Base-by-base conservation (phyloP, 2,888 invertebrate genomes). In the Petrolisthes manimaculis region DNA sequence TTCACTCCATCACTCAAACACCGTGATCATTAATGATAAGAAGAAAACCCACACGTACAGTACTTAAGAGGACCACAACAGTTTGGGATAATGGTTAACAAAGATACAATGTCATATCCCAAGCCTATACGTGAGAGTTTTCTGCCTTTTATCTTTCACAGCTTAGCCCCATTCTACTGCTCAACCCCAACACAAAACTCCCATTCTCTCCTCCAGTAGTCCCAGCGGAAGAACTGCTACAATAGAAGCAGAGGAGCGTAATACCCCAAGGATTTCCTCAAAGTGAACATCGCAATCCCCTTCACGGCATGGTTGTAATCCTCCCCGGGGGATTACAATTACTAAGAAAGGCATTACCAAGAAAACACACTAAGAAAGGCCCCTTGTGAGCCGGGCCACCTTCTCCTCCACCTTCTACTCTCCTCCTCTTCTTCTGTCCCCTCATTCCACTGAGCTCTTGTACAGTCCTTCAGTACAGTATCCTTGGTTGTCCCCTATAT, bases 221-320 rank as follows among this genome's bases (percentile, higher is more conserved):
- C 84, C 77, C 56, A 53, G 55, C 53, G 51, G 83, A 83, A 87
- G 87, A 87, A 77, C 79, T 83, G 71, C 78, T 51, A 55, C 83
- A 87, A 83, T 79, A 71, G 87, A 24, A 55, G 74, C 37, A 12
- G 81, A 81, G 87, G 83, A 87, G 77, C 78, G 82, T 86, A 87
- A 87, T 87, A 71, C 71, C 71, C 71, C 87, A 77, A 82, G 83
- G 83, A 86, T 86, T 86, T 80, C 83, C 86, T 61, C 37, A 86
- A 86, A 86, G 82, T 83, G 86, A 67, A 54, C 56, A 86, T 69
- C 83, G 83, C 78, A 86, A 86, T 83, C 86, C 56, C 83, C 82
- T 83, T 78, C 83, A 86, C 61, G 82, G 86, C 82, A 71, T 83
- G 55, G 77, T 61, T 53, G 86, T 83, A 86, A 83, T 78, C 86